phyloP scores from a whole-genome alignment of 2,113 vertebrate genomes.

The Lipotes vexillifer region DNA sequence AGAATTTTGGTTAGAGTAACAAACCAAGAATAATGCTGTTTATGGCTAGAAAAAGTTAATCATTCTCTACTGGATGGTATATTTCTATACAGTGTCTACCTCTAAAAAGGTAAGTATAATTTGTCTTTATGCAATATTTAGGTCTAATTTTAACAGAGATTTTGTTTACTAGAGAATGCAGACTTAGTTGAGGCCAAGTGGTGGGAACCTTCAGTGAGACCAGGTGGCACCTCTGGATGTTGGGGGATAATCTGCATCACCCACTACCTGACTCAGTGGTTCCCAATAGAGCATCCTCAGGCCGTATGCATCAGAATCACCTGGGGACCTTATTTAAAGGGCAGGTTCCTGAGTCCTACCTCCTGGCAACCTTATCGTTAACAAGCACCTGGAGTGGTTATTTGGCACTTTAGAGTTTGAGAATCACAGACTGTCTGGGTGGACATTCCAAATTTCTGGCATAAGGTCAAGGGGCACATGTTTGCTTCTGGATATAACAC shows the following conservation, averaged over 20 bases:
- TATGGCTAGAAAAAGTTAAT: not conserved
- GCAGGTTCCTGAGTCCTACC: not conserved
- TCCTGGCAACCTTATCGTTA: not conserved
- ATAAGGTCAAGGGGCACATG: not conserved
- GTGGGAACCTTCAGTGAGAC: fast-evolving
- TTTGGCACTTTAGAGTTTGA: no score
- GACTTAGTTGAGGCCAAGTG: not conserved
- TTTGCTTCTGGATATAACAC: not conserved
- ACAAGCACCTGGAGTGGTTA: fast-evolving
- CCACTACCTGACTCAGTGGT: fast-evolving
- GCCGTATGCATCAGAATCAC: not conserved
- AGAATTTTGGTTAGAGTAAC: not conserved
- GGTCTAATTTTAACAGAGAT: not conserved
- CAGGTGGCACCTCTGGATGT: fast-evolving
- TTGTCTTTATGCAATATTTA: not conserved
- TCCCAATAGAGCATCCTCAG: not conserved
- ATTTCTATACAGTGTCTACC: not conserved
- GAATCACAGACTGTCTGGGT: not conserved
- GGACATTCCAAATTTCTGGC: no score
- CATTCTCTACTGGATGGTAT: not conserved
- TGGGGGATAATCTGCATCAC: fast-evolving
- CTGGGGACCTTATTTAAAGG: no score
- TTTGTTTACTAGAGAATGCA: not conserved
- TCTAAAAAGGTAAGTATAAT: no score
- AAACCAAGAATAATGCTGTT: not conserved